A percentile compares a stretch with the other conserved stretches of the same genome.
phyloP scores from a whole-genome alignment of 64 coral and sea anemone species.

The Porites australiensis region DNA sequence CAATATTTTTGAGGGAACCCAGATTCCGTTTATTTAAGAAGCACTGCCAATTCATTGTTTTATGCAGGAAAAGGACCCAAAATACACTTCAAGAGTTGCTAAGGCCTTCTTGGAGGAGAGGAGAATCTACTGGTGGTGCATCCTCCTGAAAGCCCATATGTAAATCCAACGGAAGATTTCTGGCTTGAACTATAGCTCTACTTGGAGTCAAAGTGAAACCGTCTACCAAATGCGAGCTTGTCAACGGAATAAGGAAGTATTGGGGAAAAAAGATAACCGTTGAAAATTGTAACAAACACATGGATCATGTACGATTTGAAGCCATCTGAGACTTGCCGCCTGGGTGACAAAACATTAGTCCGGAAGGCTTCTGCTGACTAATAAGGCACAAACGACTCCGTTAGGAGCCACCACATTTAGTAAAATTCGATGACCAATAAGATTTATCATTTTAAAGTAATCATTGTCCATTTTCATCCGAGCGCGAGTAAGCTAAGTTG shows the following conservation, averaged over 20 bases:
- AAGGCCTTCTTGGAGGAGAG: background rate
- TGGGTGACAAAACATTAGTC: too few species aligned
- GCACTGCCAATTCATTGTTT: constrained; percentile 19
- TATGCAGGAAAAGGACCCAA: constrained; percentile 52
- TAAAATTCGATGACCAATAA: background rate
- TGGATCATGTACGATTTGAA: constrained; percentile 37
- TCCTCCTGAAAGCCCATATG: constrained; percentile 14
- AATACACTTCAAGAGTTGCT: constrained; percentile 31
- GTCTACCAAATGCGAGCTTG: constrained; percentile 13
- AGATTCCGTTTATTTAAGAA: constrained; percentile 3
- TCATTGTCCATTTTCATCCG: too few species aligned
- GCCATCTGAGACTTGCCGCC: too few species aligned
- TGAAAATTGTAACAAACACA: constrained; percentile 11
- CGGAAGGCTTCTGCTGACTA: background rate
- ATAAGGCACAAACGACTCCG: constrained; percentile 29
- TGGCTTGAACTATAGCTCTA: constrained; percentile 45
- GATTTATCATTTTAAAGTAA: too few species aligned
- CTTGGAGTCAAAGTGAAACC: constrained; percentile 41
- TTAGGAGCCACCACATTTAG: constrained; percentile 48
- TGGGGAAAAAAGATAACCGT: constrained; percentile 33
- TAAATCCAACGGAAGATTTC: constrained; percentile 52
- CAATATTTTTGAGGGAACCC: constrained; percentile 14
- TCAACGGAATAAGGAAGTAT: constrained; percentile 37
- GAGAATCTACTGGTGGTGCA: constrained; percentile 37
- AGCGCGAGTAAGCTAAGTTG: too few species aligned